Evolutionary conservation across 2,888 invertebrate genomes (phyloP).

Genomic region (Volucella inflata): DNA sequence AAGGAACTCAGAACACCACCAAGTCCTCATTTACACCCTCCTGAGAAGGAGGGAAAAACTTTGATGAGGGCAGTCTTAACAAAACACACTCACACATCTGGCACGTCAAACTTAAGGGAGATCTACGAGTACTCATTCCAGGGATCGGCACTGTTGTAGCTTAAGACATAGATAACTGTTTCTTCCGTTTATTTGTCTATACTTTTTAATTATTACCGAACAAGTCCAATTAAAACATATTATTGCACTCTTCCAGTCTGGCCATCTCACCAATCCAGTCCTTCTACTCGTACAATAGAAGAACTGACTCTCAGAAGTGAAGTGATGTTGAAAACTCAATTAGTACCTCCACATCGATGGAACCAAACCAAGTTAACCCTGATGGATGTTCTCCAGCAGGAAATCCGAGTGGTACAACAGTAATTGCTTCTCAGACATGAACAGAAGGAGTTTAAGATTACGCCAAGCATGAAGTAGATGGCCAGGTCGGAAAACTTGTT

Average conservation of each 20-base stretch:
- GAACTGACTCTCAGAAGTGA: not conserved
- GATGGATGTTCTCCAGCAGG: too few species aligned
- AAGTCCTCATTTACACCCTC: constrained; percentile 3
- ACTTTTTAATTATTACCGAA: not conserved
- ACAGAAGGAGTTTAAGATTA: not conserved
- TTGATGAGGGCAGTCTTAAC: constrained; percentile 1
- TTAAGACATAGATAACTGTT: constrained; percentile 7
- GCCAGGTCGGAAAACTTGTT: not conserved
- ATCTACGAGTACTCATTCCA: too few species aligned
- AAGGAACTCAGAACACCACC: not conserved
- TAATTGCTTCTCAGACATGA: constrained; percentile 1
- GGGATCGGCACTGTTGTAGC: not conserved
- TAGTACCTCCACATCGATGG: constrained; percentile 9
- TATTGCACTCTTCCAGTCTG: not conserved
- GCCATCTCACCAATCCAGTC: not conserved
- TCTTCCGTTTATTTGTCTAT: not conserved
- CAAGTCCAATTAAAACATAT: constrained; percentile 33
- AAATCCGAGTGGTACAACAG: not conserved
- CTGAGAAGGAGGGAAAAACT: not conserved
- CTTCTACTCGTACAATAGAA: too few species aligned
- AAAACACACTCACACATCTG: not conserved
- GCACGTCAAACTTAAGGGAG: too few species aligned
- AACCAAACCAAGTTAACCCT: not conserved
- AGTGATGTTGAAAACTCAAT: constrained; percentile 36
- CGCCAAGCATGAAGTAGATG: too few species aligned